These are phyloP conservation scores for Heliconius cydno DNA, from an alignment of 2,888 invertebrate genomes.

Conservation along the genomic window DNA sequence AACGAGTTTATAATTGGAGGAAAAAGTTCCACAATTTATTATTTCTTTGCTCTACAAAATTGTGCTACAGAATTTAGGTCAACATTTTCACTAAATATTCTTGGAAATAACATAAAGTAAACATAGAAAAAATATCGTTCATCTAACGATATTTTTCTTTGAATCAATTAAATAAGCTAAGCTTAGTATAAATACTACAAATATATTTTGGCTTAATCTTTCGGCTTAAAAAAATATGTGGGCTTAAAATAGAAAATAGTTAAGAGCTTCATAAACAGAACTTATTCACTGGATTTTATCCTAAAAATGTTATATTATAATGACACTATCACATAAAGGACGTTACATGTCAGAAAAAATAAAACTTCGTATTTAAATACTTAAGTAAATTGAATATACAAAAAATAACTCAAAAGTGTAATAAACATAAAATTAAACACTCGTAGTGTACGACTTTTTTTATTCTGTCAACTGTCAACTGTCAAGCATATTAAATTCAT, in stretches of 20 bases:
- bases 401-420: slow-evolving; percentile 13
- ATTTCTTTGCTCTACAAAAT: slow-evolving; percentile 11
- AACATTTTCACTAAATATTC: slow-evolving; percentile 13
- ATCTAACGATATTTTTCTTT: not conserved
- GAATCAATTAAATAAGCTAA: slow-evolving; percentile 2
- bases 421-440: slow-evolving; percentile 24
- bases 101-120: slow-evolving; percentile 3
- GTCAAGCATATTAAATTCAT: slow-evolving; percentile 37
- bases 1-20: slow-evolving; percentile 23
- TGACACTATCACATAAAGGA: too few relatives aligned
- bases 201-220: too few relatives aligned
- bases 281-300: too few relatives aligned
- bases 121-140: not conserved
- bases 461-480: slow-evolving; percentile 34
- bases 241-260: too few relatives aligned
- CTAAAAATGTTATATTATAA: too few relatives aligned
- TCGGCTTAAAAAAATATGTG: too few relatives aligned
- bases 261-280: too few relatives aligned
- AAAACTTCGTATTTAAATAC: not conserved
- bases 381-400: not conserved
- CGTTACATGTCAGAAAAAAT: not conserved
- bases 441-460: slow-evolving; percentile 24
- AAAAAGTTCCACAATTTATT: slow-evolving; percentile 25
- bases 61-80: slow-evolving; percentile 17
- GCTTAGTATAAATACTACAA: too few relatives aligned